These are phyloP conservation scores for Aphodius sticticus DNA, from an alignment of 2,888 invertebrate genomes.

Conservation along the genomic window DNA sequence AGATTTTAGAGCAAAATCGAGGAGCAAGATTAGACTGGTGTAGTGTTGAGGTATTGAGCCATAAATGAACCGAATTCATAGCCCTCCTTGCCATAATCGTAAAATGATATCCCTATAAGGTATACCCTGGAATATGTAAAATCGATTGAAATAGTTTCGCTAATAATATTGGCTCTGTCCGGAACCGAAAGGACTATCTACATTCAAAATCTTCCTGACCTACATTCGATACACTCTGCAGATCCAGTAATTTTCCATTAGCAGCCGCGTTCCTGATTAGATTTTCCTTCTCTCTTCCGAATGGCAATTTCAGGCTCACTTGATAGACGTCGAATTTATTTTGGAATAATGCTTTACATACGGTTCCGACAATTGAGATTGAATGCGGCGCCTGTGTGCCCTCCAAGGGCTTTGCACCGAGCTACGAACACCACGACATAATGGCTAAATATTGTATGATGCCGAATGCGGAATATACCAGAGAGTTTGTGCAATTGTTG, in stretches of 20 bases:
- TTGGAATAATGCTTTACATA: conserved; percentile 4
- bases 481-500: not conserved
- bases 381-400: not conserved
- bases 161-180: too few species aligned
- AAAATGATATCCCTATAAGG: too few species aligned
- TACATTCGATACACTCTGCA: not conserved
- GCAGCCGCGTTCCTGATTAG: not conserved
- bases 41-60: too few species aligned
- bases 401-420: not conserved
- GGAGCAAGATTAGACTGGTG: too few species aligned
- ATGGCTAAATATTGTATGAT: not conserved
- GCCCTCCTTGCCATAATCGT: too few species aligned
- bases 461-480: not conserved
- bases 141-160: too few species aligned
- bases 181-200: not conserved
- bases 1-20: too few species aligned
- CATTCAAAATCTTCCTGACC: not conserved
- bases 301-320: not conserved
- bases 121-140: too few species aligned
- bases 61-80: too few species aligned
- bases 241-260: not conserved
- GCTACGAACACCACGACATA: not conserved
- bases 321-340: not conserved
- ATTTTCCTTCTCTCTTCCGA: not conserved
- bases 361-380: not conserved